Base-by-base conservation (phyloP, 2,113 vertebrate genomes). In the Tenebrosternarchus preto region DNA sequence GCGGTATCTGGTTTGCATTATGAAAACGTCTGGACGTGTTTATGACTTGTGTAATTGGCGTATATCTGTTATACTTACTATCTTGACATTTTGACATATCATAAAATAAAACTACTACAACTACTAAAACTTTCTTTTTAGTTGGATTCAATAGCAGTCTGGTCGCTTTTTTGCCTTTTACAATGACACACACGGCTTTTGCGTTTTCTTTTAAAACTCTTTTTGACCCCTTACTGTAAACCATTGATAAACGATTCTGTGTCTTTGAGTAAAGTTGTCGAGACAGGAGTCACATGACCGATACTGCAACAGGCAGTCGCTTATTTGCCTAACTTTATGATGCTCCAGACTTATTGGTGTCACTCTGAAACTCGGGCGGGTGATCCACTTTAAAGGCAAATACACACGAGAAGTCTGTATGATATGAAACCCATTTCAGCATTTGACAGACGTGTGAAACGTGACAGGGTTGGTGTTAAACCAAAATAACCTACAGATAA, bases 241-340 rank as follows among this genome's bases (percentile, higher is more conserved):
- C 22, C 27, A 15, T 50, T 50, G 20, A 77, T 57, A 66, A 66
- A 33, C 63, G 4, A 20, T 20, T 5, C 17, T 2, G 46, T 3
- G 0, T 16, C 36, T 16, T 3, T n/a, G n/a, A 15, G 25, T 71
- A 16, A 55, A 39, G 73, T 60, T 50, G 12, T n/a, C 22, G 16
- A 50, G 64, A 80, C 73, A 63, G 80, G 73, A 72, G 5, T 67
- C 82, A 84, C 29, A 39, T 84, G 82, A 84, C 82, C 69, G 82
- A 84, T 68, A 84, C 82, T 27, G 6, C 19, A 27, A 2, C 60
- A 59, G 50, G 66, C 53, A 67, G 1, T 67, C 33, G 20, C 24
- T 69, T 46, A 80, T 83, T 84, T 84, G 82, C 78, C 56, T 72
- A 75, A 75, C 55, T 71, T 76, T 76, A 59, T 27, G 63, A 76